Evolutionary conservation across 2,888 invertebrate genomes (phyloP), one percentile per base, ranked within the genome.

Genomic region (Empis livida): DNA sequence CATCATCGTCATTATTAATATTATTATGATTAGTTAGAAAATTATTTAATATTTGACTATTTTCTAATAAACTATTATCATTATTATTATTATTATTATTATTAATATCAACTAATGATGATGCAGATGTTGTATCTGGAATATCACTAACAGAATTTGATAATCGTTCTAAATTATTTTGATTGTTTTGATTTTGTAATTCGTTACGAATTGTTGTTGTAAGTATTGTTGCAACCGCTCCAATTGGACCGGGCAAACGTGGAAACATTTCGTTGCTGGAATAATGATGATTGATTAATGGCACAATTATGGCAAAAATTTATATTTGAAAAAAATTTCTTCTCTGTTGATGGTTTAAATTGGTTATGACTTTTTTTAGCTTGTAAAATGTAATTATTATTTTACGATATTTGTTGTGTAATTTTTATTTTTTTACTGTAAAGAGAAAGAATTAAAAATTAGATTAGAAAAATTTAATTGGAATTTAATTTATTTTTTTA

Each of bases 211-310:
- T 39, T 31, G 35, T 43, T 20, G 48, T 43, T 42, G 48, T 41
- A 9, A 41, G 14, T 41, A 41, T 41, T 14, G 15, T 13, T 40
- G 40, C 41, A 53, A 57, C 61, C 59, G 60, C 58, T 54, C 60
- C 58, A 46, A 56, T 56, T 46, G 59, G 57, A 53, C 57, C 62
- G 57, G 64, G 59, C 60, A 61, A 58, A 54, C 66, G 60, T 56
- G 62, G 57, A 62, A 64, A 67, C 68, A 67, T 68, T 58, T 59
- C 62, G 49, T 55, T 51, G 17, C 39, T 35, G 35, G 13, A 35
- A 35, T 13, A n/a, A n/a, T 35, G 35, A 27, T 27, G 23, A 27
- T 20, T 27, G 23, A 27, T 27, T 27, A 8, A 27, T 27, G 23
- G 23, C 23, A 27, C 23, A 39, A 39, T 39, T 15, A 15, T 37